These are phyloP conservation scores for Daboia siamensis DNA, from an alignment of 2,113 vertebrate species.

Conservation along the genomic window DNA sequence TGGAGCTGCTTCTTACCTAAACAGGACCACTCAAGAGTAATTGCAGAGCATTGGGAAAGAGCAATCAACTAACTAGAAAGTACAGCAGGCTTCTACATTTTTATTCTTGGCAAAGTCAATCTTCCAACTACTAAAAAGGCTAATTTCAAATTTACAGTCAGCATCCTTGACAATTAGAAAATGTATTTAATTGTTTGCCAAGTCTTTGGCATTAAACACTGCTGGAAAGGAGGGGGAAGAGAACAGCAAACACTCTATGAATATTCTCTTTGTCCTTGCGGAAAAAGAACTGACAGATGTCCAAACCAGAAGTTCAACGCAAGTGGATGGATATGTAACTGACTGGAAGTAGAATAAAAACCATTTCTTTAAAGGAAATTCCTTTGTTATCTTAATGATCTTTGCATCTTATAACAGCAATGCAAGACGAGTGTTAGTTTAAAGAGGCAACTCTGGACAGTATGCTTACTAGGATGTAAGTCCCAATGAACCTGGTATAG, in stretches of 20 bases:
- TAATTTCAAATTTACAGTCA: slow-evolving; percentile 10
- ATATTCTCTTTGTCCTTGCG: not conserved
- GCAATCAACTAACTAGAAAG: slow-evolving; percentile 3
- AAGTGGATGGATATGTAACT: slow-evolving; percentile 8
- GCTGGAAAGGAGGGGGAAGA: not conserved
- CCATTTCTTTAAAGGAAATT: not conserved
- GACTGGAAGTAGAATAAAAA: slow-evolving; percentile 7
- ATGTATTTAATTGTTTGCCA: not conserved
- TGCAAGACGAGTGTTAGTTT: not conserved
- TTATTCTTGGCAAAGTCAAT: slow-evolving; percentile 17
- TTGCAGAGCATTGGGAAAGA: not conserved
- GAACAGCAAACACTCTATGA: not conserved
- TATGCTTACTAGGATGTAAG: not conserved
- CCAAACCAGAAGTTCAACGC: slow-evolving; percentile 26
- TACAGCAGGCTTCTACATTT: not conserved
- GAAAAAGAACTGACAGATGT: not conserved
- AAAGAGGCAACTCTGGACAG: not conserved
- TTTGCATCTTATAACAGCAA: slow-evolving; percentile 11
- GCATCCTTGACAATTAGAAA: slow-evolving; percentile 18
- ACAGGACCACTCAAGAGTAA: not conserved
- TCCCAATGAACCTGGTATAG: not conserved
- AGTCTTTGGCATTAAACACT: slow-evolving; percentile 20
- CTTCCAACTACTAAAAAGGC: slow-evolving; percentile 11
- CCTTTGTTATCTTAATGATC: not conserved
- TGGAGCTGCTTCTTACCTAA: not conserved